A percentile compares a stretch with the other conserved stretches of the same genome.
Evolutionary conservation across 1,140 invertebrate species (phyloP).

Genomic region (Pemphigus obesinymphae): DNA sequence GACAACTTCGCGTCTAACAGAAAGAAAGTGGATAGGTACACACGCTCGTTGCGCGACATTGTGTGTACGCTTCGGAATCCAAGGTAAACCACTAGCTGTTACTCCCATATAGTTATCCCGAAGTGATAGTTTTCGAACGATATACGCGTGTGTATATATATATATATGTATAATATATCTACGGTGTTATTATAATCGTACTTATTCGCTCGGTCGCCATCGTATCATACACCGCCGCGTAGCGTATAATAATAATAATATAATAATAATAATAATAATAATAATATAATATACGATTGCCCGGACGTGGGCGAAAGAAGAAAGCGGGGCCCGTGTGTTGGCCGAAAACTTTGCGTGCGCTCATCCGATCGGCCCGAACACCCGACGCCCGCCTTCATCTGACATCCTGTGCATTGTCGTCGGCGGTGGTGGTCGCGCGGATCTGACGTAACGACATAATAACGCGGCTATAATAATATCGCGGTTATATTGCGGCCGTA

Average conservation of each 20-base stretch:
- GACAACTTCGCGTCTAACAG: neutral
- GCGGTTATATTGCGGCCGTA: neutral
- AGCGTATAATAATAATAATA: too few relatives aligned
- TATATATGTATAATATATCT: too few relatives aligned
- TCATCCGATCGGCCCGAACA: neutral
- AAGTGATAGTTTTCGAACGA: constrained; percentile 18
- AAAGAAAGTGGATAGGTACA: constrained; percentile 33
- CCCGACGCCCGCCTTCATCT: neutral
- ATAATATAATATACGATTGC: too few relatives aligned
- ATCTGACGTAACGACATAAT: neutral
- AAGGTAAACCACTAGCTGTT: constrained; percentile 13
- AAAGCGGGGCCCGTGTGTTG: neutral
- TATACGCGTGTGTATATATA: too few relatives aligned
- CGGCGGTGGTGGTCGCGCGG: neutral
- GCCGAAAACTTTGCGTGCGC: neutral
- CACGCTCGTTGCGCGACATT: constrained; percentile 16
- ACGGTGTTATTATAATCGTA: neutral
- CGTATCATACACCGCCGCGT: neutral
- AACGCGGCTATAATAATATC: neutral
- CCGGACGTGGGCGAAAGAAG: neutral
- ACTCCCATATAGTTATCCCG: neutral
- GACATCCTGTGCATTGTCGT: neutral
- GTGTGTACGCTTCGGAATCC: constrained; percentile 5
- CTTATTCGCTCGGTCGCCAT: neutral
- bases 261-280: too few relatives aligned